These are phyloP conservation scores for Octodon degus DNA, from an alignment of 2,113 vertebrate genomes.

Conservation along the genomic window DNA sequence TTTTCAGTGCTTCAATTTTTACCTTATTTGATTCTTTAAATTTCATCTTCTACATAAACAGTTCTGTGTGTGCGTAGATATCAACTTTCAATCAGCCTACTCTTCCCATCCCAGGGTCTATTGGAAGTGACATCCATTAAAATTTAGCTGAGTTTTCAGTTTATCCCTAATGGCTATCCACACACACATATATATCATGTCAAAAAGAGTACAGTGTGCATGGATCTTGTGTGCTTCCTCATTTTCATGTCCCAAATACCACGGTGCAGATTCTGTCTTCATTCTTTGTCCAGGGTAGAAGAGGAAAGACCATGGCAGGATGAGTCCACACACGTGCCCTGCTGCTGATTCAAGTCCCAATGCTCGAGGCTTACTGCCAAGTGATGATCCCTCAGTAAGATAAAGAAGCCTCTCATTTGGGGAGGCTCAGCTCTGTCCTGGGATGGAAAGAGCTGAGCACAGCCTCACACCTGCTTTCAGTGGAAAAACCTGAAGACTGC, in stretches of 20 bases:
- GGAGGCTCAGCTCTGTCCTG: not conserved
- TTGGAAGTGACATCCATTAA: constrained; percentile 44
- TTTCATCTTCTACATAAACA: not conserved
- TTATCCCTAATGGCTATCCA: not conserved
- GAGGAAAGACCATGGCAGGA: not conserved
- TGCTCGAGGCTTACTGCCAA: not conserved
- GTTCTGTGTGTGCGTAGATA: not conserved
- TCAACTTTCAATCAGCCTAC: not conserved
- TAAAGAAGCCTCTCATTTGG: not conserved
- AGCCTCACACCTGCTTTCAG: too few species aligned
- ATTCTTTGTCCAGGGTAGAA: not conserved
- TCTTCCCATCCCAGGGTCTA: not conserved
- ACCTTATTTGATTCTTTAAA: constrained; percentile 14
- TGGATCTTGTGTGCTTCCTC: not conserved
- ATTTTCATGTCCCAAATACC: not conserved
- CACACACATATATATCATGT: not conserved
- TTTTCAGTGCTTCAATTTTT: constrained; percentile 30
- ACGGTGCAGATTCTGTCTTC: not conserved
- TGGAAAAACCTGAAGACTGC: not conserved
- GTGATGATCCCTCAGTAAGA: not conserved
- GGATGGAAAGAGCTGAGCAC: not conserved
- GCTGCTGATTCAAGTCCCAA: not conserved
- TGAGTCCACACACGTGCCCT: not conserved
- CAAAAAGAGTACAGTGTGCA: not conserved
- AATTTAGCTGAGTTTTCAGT: constrained; percentile 45